Percentiles rank a stretch among this genome's conserved stretches.
phyloP scores from a whole-genome alignment of 2,113 vertebrate species.

The Apaloderma vittatum region DNA sequence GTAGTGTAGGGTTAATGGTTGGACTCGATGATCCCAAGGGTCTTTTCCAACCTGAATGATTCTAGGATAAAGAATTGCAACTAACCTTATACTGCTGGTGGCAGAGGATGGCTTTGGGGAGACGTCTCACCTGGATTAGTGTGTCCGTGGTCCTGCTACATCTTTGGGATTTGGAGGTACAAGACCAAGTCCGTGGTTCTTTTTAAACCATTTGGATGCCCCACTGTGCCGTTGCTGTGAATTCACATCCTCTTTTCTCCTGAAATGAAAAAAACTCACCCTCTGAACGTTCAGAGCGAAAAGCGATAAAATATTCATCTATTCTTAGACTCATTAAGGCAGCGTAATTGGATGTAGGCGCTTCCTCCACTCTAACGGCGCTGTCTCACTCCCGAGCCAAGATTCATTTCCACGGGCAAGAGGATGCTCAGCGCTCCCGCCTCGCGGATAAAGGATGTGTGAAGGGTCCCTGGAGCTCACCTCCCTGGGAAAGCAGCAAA shows the following conservation, averaged over 20 bases:
- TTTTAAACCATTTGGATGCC: not conserved
- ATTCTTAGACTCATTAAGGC: not conserved
- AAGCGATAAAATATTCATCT: not conserved
- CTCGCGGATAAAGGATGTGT: fast-evolving
- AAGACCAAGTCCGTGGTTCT: fast-evolving
- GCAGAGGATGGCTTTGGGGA: not conserved
- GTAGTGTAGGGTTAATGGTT: too few species aligned
- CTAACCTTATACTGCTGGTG: not conserved
- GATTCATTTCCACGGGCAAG: not conserved
- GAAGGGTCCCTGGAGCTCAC: not conserved
- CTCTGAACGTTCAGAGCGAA: not conserved
- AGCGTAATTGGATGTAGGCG: not conserved
- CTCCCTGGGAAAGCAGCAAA: not conserved
- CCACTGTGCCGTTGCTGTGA: fast-evolving
- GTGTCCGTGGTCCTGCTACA: not conserved
- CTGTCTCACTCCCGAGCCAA: not conserved
- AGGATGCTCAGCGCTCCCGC: not conserved
- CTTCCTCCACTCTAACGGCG: not conserved
- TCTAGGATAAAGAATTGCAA: not conserved
- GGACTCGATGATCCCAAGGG: too few species aligned
- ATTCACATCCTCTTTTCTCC: not conserved
- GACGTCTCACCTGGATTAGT: not conserved
- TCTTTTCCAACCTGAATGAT: too few species aligned
- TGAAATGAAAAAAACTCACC: not conserved
- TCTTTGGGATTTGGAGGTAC: not conserved